These are phyloP conservation scores for Helogale parvula DNA, from an alignment of 2,113 vertebrate genomes.

Conservation along the genomic window DNA sequence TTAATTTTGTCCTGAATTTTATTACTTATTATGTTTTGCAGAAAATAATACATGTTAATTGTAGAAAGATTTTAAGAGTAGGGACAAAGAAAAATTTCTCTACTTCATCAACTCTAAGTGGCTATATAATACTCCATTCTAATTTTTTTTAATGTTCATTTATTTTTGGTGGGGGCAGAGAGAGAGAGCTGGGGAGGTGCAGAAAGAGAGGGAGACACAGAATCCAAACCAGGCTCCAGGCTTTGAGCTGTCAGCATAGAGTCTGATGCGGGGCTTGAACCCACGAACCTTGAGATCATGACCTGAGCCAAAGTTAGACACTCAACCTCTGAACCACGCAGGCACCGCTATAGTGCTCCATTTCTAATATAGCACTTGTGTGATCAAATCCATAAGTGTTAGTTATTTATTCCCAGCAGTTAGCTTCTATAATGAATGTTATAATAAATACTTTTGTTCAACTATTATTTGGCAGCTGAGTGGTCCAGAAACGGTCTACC, in stretches of 20 bases:
- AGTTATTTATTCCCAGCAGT: neutral
- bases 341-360: neutral
- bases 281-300: too few species aligned
- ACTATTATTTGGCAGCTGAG: neutral
- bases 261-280: too few species aligned
- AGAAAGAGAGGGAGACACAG: too few species aligned
- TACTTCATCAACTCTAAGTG: neutral
- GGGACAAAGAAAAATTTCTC: neutral
- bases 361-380: neutral
- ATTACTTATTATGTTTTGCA: neutral
- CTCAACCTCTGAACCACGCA: too few species aligned
- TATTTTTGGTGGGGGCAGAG: too few species aligned
- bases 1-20: slow-evolving; percentile 1
- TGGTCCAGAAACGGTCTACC: neutral
- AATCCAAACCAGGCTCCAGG: too few species aligned
- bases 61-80: neutral
- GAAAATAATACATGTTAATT: neutral
- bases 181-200: too few species aligned
- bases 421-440: neutral
- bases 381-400: neutral
- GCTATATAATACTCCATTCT: neutral
- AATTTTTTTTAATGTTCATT: neutral
- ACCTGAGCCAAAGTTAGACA: too few species aligned
- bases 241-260: too few species aligned
- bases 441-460: neutral